A percentile compares a stretch with the other conserved stretches of the same genome.
These are phyloP conservation scores for Amphilophus citrinellus DNA, from an alignment of 2,113 vertebrate species.

Conservation along the genomic window DNA sequence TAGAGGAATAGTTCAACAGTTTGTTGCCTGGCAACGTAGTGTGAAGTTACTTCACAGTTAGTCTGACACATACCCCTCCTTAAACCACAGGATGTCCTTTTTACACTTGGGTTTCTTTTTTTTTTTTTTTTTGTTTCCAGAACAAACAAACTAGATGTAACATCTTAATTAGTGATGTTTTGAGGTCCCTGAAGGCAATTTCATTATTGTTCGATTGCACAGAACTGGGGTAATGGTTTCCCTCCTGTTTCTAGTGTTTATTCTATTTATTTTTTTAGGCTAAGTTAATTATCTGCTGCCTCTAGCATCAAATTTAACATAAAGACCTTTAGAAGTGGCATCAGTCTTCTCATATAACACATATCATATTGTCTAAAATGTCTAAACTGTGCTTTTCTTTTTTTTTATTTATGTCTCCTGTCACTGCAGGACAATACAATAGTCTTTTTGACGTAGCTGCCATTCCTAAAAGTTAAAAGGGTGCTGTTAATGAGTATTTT, in stretches of 20 bases:
- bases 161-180: conserved; percentile 12
- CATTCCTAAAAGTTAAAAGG: neutral
- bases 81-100: conserved; percentile 6
- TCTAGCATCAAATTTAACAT: neutral
- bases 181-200: conserved; percentile 5
- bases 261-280: neutral
- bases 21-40: conserved; percentile 17
- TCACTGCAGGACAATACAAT: neutral
- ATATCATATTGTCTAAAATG: neutral
- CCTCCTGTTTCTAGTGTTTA: conserved; percentile 5
- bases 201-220: neutral
- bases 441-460: conserved; percentile 19
- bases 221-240: neutral
- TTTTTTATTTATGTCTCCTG: neutral
- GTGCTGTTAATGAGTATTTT: neutral
- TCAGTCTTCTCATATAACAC: neutral
- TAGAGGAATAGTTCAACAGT: conserved; percentile 4
- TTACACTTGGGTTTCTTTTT: neutral
- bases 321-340: neutral
- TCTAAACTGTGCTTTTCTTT: neutral
- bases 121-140: neutral
- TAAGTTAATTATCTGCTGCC: conserved; percentile 29
- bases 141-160: conserved; percentile 3
- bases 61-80: neutral
- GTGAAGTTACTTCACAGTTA: conserved; percentile 5